phyloP scores from a whole-genome alignment of 2,888 invertebrate species.

The Malthinus seriepunctatus region DNA sequence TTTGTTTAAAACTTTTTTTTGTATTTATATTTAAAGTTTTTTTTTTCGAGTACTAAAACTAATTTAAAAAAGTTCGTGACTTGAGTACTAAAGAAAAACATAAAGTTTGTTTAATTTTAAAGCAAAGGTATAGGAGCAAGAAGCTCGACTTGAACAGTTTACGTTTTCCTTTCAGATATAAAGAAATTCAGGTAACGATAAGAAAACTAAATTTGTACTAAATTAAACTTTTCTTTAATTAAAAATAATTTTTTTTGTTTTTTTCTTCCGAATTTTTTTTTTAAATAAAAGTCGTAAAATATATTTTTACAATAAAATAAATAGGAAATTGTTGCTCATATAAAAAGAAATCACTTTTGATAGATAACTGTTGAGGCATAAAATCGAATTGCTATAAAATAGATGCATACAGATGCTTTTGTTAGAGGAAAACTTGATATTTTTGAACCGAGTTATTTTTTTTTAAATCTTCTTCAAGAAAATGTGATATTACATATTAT shows the following conservation, averaged over 20 bases:
- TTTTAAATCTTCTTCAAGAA: slow-evolving; percentile 28
- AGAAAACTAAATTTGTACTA: not conserved
- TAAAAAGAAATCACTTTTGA: slow-evolving; percentile 28
- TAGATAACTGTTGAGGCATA: slow-evolving; percentile 34
- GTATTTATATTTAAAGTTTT: no score
- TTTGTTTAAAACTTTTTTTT: no score
- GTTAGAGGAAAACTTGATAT: slow-evolving; percentile 27
- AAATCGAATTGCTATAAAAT: slow-evolving; percentile 38
- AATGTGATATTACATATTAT: slow-evolving; percentile 27
- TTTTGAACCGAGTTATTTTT: slow-evolving; percentile 4
- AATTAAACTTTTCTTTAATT: not conserved
- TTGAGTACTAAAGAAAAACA: no score
- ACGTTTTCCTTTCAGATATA: not conserved
- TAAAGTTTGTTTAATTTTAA: no score
- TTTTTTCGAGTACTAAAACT: no score
- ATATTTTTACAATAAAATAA: not conserved
- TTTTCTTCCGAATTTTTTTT: no score
- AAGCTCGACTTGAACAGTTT: no score
- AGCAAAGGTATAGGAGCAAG: no score
- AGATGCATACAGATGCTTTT: slow-evolving; percentile 34
- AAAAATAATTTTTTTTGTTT: no score
- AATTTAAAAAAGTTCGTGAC: no score
- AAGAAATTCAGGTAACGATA: not conserved
- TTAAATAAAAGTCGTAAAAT: no score
- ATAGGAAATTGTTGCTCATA: not conserved